Percentiles rank a stretch among this genome's conserved stretches.
phyloP scores from a whole-genome alignment of 1,140 invertebrate genomes.

The Drosophila melanica region DNA sequence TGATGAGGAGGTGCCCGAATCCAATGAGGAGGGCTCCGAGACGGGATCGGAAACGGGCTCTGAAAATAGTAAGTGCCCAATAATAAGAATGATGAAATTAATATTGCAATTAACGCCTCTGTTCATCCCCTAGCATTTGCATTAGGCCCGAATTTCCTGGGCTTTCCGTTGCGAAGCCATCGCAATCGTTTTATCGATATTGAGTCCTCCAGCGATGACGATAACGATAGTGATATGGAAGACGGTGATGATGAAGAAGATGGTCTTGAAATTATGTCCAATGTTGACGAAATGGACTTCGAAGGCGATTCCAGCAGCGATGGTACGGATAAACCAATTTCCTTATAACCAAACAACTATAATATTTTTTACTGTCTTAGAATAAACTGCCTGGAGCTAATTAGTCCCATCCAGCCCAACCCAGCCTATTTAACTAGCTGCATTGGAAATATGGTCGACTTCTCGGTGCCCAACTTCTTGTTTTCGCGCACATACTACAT shows the following conservation, averaged over 20 bases:
- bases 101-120: no score
- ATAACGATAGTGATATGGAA: slow-evolving; percentile 51
- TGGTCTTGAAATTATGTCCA: slow-evolving; percentile 46
- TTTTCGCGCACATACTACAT: not conserved
- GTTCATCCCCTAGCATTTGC: slow-evolving; percentile 46
- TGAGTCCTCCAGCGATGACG: slow-evolving; percentile 50
- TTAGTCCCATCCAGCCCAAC: not conserved
- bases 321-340: slow-evolving; percentile 33
- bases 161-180: slow-evolving; percentile 60
- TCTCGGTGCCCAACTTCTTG: slow-evolving; percentile 8
- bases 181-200: slow-evolving; percentile 49
- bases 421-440: slow-evolving; percentile 9
- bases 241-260: slow-evolving; percentile 60
- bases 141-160: slow-evolving; percentile 67
- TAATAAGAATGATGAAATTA: no score
- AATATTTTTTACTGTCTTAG: slow-evolving; percentile 33
- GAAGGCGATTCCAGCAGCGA: slow-evolving; percentile 53
- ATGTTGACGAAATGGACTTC: slow-evolving; percentile 43
- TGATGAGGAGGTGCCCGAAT: slow-evolving; percentile 82
- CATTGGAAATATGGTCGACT: slow-evolving; percentile 13
- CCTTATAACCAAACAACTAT: slow-evolving; percentile 15
- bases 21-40: slow-evolving; percentile 81
- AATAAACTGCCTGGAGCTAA: slow-evolving; percentile 34
- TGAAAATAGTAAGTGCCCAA: slow-evolving; percentile 58
- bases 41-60: slow-evolving; percentile 74